Base-by-base conservation (phyloP, 2,888 invertebrate genomes). In the Eristalinus sepulchralis region DNA sequence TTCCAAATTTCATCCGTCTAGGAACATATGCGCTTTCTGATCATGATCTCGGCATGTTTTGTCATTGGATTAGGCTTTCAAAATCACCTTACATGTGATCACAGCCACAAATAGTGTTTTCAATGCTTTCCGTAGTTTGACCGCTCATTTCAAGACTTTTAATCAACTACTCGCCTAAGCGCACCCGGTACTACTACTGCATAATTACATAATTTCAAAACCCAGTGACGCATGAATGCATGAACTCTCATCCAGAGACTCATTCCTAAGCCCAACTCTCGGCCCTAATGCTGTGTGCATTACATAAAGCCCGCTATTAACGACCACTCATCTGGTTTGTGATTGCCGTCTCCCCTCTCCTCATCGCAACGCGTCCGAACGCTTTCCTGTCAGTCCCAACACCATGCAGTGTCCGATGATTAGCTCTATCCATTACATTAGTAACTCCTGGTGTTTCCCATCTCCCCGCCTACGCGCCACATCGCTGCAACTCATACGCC, bases 321-420 rank as follows among this genome's bases (percentile, higher is more conserved):
- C 20, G 62, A 80, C 83, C 79, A 70, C 60, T 79, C 63, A 72
- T 77, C 78, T 75, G 64, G 70, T 39, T 34, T 24, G 27, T 57
- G 60, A 75, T 66, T 62, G 68, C 39, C 68, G 36, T 64, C 75
- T 70, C 64, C 24, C 20, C 57, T 13, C 13, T 6, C 17, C 22
- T 55, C 22, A 17, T 20, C 11, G 55, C 55, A 22, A 10, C 11
- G 22, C 55, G 9, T 10, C 10, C 55, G 20, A 57, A 17, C 27
- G 63, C 55, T 8, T 57, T 33, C 27, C 71, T 17, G 17, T 47
- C 39, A 57, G 55, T 34, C 31, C 20, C 47, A 13, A 10, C 53
- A 53, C 60, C 3, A 13, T 22, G 57, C 20, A 20, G 62, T 13
- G 24, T 27, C 11, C 27, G 47, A 22, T 22, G 47, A 64, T 78